Evolutionary conservation across 2,797 vertebrate genomes (phyloP), one percentile per base, ranked within the genome.

Genomic region (Pteronotus mesoamericanus): DNA sequence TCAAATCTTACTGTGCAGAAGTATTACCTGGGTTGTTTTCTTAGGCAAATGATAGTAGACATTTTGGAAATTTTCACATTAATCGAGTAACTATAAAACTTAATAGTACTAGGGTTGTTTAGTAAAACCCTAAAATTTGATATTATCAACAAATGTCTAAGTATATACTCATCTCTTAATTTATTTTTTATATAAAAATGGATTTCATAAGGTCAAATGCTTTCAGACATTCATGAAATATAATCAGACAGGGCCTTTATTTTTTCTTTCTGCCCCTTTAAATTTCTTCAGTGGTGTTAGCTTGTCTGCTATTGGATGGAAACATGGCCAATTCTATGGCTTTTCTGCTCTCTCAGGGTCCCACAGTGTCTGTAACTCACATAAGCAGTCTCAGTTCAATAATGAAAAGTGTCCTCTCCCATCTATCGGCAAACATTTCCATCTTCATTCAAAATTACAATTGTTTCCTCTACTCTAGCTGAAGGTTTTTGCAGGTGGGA

Each of bases 181-280:
- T 75, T 86, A 72, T 39, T 96, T 86, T 68, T 92, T 46, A 44
- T 68, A 44, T 74, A 80, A 91, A 94, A 78, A 78, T 8, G 66
- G 26, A 68, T 46, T n/a, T 93, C 66, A 57, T 84, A 64, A 68
- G 11, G 4, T 68, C 32, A 24, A 14, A 75, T 84, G 24, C 21
- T 61, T 95, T 94, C 42, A 72, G 12, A 82, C 2, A 95, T 22
- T 78, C 39, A 71, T 89, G 32, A 24, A 8, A 93, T 88, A 57
- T 83, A 88, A 21, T 39, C 48, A 92, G 39, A 86, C 87, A 84
- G 12, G 0, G 5, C 79, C 46, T 85, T 64, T 26, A 64, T 59
- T 96, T 89, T 95, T 95, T 80, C 90, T 94, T 42, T 80, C 15
- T 92, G 7, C 3, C 11, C 2, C 18, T 93, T 91, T 66, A 80